Base-by-base conservation (phyloP, 2,888 invertebrate species). In the Ennomos quercinarius region DNA sequence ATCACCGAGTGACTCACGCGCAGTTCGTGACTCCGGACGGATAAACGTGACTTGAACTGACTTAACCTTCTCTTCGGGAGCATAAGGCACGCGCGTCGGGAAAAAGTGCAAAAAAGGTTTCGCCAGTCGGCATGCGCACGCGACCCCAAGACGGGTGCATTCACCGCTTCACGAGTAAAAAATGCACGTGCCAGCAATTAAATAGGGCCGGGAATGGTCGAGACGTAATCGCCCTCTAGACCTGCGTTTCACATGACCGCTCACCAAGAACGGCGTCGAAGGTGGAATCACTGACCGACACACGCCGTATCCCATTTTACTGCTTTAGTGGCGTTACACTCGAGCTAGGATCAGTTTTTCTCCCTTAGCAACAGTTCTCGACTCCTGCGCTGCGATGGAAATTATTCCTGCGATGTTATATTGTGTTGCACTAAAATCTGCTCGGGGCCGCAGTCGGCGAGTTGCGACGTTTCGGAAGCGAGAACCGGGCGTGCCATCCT, bases 171-270 rank as follows among this genome's bases (percentile, higher is more conserved):
- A 66, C 59, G 61, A 69, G 76, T 77, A 84, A 87, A 86, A 81
- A 78, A 75, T 84, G 81, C 92, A 84, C 91, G 90, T 86, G 92
- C 90, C 90, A 78, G 69, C 85, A 84, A 89, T 92, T 91, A 91
- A 83, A 68, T 75, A 77, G 86, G 84, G 85, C 79, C 79, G 73
- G 78, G 77, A 61, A 56, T 35, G 43, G 37, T 10, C 36, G 47
- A 55, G 10, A 44, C 53, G 71, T 80, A 80, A 82, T 78, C 77
- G 79, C 77, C 72, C 82, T 82, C 77, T 17, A 60, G 55, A 55
- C 41, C 55, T 62, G 61, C 74, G 86, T 81, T 76, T 64, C 85
- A 78, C 83, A 70, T 86, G 88, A 78, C 76, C 79, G 83, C 83
- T 81, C 88, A 84, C 77, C 69, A 63, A 75, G 84, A 88, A 88